Evolutionary conservation across 2,113 vertebrate species (phyloP).

Genomic region (Rhinogobius similis): DNA sequence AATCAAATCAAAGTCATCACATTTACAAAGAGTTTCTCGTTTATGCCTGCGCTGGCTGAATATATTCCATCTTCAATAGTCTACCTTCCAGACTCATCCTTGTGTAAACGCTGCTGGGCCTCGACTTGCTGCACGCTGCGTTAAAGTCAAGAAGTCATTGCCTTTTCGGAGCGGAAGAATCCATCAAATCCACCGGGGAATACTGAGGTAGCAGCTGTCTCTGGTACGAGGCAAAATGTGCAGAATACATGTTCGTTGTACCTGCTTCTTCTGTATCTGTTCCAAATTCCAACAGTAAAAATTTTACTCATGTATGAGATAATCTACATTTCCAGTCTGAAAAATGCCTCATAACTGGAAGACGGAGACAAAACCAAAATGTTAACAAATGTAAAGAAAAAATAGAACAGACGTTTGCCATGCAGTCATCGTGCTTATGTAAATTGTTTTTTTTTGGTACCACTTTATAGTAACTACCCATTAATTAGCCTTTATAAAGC

Average conservation of each 20-base stretch:
- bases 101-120: conserved; percentile 71
- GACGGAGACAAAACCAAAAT: too few species aligned
- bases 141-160: conserved; percentile 69
- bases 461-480: too few species aligned
- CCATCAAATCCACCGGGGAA: conserved; percentile 76
- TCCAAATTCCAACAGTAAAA: conserved; percentile 41
- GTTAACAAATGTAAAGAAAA: too few species aligned
- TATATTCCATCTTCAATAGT: conserved; percentile 55
- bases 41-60: conserved; percentile 25
- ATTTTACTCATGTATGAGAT: too few species aligned
- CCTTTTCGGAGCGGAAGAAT: conserved; percentile 73
- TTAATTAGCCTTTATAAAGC: too few species aligned
- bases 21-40: conserved; percentile 24
- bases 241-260: conserved; percentile 73
- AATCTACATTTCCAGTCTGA: not conserved
- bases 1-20: conserved; percentile 42
- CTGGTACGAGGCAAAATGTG: conserved; percentile 57
- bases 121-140: conserved; percentile 53
- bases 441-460: too few species aligned
- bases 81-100: conserved; percentile 64
- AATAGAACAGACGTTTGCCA: too few species aligned
- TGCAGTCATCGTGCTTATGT: not conserved
- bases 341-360: not conserved
- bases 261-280: conserved; percentile 31
- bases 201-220: conserved; percentile 71